phyloP scores from a whole-genome alignment of 2,113 vertebrate species.

The Bubo bubo region DNA sequence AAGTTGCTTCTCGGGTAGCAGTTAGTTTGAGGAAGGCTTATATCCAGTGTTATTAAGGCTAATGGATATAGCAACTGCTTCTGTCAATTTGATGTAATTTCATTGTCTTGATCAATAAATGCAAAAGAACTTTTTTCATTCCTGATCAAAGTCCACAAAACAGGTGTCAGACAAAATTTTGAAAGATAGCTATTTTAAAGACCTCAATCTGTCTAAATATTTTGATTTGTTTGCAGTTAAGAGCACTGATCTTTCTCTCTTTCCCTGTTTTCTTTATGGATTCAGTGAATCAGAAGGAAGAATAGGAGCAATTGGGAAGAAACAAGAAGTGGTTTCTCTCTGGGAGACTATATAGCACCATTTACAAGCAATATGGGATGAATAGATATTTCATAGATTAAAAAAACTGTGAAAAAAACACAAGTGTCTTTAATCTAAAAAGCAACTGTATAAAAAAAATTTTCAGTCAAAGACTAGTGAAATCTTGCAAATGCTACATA shows the following conservation, averaged over 20 bases:
- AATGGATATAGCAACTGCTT: neutral
- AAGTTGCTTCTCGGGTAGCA: neutral
- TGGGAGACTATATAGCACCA: neutral
- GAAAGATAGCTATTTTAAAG: neutral
- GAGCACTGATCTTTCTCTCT: neutral
- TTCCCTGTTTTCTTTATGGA: neutral
- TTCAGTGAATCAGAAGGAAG: neutral
- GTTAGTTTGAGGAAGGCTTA: neutral
- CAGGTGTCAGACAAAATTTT: neutral
- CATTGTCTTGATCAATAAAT: neutral
- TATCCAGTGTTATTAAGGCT: neutral
- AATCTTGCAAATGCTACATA: neutral
- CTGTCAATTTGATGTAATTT: neutral
- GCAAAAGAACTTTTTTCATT: neutral
- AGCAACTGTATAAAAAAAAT: neutral
- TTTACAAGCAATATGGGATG: neutral
- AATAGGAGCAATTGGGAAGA: neutral
- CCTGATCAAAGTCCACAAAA: neutral
- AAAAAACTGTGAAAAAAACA: neutral
- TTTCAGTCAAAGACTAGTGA: neutral
- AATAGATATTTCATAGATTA: neutral
- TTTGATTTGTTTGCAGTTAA: neutral
- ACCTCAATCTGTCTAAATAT: neutral
- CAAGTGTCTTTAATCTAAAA: neutral
- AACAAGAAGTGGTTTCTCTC: neutral